Evolutionary conservation across 2,797 vertebrate genomes (phyloP).

Genomic region (Clarias fuscus): DNA sequence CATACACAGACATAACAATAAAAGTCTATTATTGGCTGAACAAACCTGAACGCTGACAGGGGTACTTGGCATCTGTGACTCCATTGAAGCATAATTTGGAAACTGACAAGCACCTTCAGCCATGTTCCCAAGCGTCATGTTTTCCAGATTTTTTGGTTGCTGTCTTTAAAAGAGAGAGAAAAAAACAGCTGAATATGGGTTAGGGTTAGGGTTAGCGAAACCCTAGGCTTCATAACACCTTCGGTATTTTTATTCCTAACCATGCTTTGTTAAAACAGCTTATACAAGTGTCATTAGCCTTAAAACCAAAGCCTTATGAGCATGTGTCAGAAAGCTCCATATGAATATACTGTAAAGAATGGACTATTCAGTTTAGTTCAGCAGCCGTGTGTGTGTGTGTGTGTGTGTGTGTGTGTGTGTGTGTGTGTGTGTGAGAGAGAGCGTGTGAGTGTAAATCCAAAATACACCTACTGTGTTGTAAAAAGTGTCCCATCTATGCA

Average conservation of each 20-base stretch:
- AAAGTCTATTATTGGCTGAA: not conserved
- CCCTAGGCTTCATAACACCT: not conserved
- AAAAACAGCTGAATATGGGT: not conserved
- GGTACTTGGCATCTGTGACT: conserved; percentile 20
- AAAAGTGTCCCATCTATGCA: conserved; percentile 64
- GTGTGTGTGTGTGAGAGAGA: too few relatives aligned
- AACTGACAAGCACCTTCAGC: conserved; percentile 55
- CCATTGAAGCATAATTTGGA: conserved; percentile 56
- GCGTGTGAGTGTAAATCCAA: not conserved
- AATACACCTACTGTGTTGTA: conserved; percentile 60
- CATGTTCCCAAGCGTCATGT: conserved; percentile 57
- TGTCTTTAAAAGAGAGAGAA: conserved; percentile 45
- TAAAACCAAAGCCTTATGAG: not conserved
- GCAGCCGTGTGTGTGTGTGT: not conserved
- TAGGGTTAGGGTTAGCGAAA: too few relatives aligned
- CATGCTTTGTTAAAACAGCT: not conserved
- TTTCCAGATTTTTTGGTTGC: not conserved
- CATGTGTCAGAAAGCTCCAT: not conserved
- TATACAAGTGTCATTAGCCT: not conserved
- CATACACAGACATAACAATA: not conserved
- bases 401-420: too few relatives aligned
- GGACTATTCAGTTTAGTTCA: not conserved
- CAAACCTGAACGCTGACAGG: conserved; percentile 65
- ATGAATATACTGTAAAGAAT: too few relatives aligned
- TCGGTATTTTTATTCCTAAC: not conserved